A percentile compares a stretch with the other conserved stretches of the same genome.
phyloP scores from a whole-genome alignment of 2,797 vertebrate genomes.

The Adrianichthys oophorus region DNA sequence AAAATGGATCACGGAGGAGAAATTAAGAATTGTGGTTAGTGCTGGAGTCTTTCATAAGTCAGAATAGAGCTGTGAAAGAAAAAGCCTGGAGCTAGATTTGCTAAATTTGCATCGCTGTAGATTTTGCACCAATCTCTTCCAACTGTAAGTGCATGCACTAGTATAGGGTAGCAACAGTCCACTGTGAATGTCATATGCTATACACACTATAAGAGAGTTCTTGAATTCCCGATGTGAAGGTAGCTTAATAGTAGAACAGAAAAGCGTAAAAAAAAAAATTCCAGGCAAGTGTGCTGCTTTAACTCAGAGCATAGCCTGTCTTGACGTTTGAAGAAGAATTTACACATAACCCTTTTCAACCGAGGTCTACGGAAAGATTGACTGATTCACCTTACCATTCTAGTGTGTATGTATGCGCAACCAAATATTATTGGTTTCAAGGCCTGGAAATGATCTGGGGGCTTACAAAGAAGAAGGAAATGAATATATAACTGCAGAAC shows the following conservation, averaged over 20 bases:
- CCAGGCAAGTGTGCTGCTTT: slow-evolving; percentile 72
- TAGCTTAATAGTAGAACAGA: slow-evolving; percentile 2
- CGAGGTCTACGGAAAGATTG: slow-evolving; percentile 86
- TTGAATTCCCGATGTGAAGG: too few relatives aligned
- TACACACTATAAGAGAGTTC: slow-evolving; percentile 29
- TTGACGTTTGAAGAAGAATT: slow-evolving; percentile 78
- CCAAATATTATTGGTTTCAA: slow-evolving; percentile 65
- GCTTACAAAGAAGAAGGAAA: slow-evolving; percentile 31
- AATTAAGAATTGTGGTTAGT: too few relatives aligned
- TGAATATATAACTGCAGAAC: slow-evolving; percentile 22
- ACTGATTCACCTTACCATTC: slow-evolving; percentile 65
- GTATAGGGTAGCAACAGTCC: too few relatives aligned
- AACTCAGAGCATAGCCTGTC: slow-evolving; percentile 83
- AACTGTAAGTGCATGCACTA: too few relatives aligned
- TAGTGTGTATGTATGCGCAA: slow-evolving; percentile 35
- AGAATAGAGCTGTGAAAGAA: too few relatives aligned
- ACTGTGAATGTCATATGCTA: background rate
- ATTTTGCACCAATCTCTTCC: too few relatives aligned
- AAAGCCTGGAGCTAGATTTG: too few relatives aligned
- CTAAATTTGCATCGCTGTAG: too few relatives aligned
- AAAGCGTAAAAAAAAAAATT: slow-evolving; percentile 21
- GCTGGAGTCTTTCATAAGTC: too few relatives aligned
- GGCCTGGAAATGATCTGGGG: slow-evolving; percentile 58
- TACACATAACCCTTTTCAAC: slow-evolving; percentile 83
- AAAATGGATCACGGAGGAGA: too few relatives aligned